A percentile compares a stretch with the other conserved stretches of the same genome.
Conservation (phyloP, 2,113 vertebrate species). For the Pristiophorus japonicus region DNA sequence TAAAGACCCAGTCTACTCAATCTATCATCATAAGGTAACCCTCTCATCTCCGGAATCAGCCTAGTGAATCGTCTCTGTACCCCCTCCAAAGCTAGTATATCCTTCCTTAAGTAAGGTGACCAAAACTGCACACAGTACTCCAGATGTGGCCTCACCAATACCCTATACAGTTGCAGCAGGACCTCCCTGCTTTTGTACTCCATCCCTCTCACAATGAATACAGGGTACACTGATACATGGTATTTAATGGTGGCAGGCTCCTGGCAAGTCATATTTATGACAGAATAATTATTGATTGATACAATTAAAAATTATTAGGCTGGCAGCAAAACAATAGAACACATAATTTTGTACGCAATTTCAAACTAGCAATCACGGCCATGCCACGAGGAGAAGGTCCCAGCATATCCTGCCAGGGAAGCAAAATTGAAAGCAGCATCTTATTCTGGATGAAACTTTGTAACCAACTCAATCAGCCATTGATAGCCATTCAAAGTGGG, state of each 20-base stretch:
- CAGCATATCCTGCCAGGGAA: not conserved
- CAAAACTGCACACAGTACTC: no score
- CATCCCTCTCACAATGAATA: no score
- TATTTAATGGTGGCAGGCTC: not conserved
- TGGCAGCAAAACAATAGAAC: conserved; percentile 41
- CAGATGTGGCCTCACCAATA: no score
- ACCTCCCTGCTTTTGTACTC: no score
- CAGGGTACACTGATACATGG: not conserved
- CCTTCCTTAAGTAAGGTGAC: no score
- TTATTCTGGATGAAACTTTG: not conserved
- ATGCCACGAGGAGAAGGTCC: not conserved
- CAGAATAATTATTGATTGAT: not conserved
- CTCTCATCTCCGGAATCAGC: no score
- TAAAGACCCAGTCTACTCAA: no score
- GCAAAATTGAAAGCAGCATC: not conserved
- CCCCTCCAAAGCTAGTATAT: no score
- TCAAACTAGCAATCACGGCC: not conserved
- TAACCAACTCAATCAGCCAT: not conserved
- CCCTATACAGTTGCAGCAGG: no score
- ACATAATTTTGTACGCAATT: conserved; percentile 22
- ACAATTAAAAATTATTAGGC: conserved; percentile 39
- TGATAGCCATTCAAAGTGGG: no score
- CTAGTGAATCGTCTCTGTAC: no score
- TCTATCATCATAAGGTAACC: no score
- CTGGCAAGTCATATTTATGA: not conserved